Evolutionary conservation across 2,113 vertebrate genomes (phyloP), one percentile per base, ranked within the genome.

Genomic region (Psittacula cyanocephala): DNA sequence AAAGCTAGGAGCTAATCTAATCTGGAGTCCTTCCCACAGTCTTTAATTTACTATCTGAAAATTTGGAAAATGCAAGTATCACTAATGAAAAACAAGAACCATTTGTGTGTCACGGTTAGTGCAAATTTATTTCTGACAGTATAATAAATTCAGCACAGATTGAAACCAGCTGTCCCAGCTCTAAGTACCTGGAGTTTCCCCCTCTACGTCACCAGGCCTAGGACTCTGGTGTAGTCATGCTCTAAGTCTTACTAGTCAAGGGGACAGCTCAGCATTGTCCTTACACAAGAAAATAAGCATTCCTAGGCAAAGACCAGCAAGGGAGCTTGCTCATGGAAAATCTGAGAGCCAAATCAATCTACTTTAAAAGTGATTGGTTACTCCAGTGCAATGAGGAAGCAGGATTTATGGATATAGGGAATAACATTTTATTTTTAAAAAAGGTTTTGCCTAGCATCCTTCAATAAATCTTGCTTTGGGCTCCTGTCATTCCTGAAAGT

Each of bases 11-110:
- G 67, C 44, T 76, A 71, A 92, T 89, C 72, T 95, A 62, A 74
- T 72, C 70, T 81, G 82, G 59, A 86, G 31, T 41, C 76, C 91
- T 44, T 85, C 82, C 49, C 84, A 67, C 68, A 80, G 67, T 27
- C 83, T 65, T 79, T 83, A 76, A 88, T 91, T 89, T 94, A 88
- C 77, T 87, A 89, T 72, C 79, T 94, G 80, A 80, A 87, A 79
- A 74, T 92, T 37, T 72, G 86, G 91, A 94, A 93, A 88, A 86
- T 44, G 47, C 72, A 85, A 90, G 15, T 83, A 71, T 78, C 68
- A 64, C 43, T 81, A 83, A 68, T 85, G 87, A 89, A 92, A 96
- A 89, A 28, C 46, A 78, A 86, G 67, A 94, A 44, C 87, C 10
- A 33, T 86, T 93, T 91, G 44, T 46, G 31, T 91, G 69, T 72